Base-by-base conservation (phyloP, 2,888 invertebrate genomes). In the Monopis laevigella region DNA sequence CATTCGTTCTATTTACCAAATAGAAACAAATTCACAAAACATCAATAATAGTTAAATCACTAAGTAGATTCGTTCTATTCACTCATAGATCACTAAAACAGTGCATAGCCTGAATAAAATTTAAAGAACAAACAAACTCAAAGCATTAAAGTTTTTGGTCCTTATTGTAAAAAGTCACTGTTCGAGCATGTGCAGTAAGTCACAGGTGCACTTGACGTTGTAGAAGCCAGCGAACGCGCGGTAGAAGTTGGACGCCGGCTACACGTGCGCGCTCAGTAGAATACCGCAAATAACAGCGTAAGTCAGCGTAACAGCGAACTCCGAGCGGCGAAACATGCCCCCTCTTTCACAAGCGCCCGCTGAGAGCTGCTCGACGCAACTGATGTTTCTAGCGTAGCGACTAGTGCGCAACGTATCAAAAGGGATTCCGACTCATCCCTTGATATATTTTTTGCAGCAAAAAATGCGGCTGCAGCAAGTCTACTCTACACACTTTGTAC, bases 261-360 rank as follows among this genome's bases (percentile, higher is more conserved):
- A 69, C 75, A 77, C 77, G 80, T 77, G 80, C 72, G 71, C 62
- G 58, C 63, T 59, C 60, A 65, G 58, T 65, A 63, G 70, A 59
- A 65, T 63, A 59, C 67, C 71, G 73, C 73, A 71, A 68, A 67
- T 62, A 62, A 74, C 64, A 73, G 61, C 58, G 58, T 52, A n/a
- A n/a, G n/a, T 49, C 58, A 53, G 52, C 51, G 54, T 4, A 50
- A 58, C 32, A 17, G n/a, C 56, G 53, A 48, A 51, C 48, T 51
- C 45, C 13, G 12, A 36, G 35, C 27, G 38, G 54, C 50, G 53
- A 49, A 46, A 51, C 58, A 47, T 53, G 60, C 64, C 61, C 65
- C n/a, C 59, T 62, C 59, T 53, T 57, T 49, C n/a, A 65, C 2
- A 36, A 36, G 21, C 80, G 65, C 67, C 70, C 69, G 70, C 59